Base-by-base conservation (phyloP, 2,888 invertebrate genomes). In the Pammene aurita region DNA sequence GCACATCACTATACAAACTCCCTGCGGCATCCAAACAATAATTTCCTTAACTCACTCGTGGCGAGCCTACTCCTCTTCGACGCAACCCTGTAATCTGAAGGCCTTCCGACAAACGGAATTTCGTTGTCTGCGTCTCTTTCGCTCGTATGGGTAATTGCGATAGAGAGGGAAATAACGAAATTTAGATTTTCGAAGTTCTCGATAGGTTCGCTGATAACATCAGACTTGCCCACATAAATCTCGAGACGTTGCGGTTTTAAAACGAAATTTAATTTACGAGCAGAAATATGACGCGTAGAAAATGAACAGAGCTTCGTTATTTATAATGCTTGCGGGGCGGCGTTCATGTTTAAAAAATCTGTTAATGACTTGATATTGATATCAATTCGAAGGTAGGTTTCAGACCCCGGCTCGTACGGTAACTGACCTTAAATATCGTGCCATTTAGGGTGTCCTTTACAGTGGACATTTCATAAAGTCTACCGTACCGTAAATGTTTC, bases 161-260 rank as follows among this genome's bases (percentile, higher is more conserved):
- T 26, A 26, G 26, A 26, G 26, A 26, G 26, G 4, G 2, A 4
- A 26, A 26, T 4, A 4, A 26, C 26, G 26, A 26, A 26, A n/a
- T n/a, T n/a, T n/a, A n/a, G n/a, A n/a, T n/a, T n/a, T n/a, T n/a
- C 26, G 26, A 26, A 26, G 26, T 26, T 26, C 26, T 1, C 26
- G 26, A 4, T 26, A 26, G 69, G 64, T 72, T 71, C 71, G 73
- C 72, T 71, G 61, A 72, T 73, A 71, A 72, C 71, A 72, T 60
- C 68, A 11, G 74, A 44, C 68, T 62, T 52, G 60, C 63, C 70
- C 71, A 71, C 66, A 73, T 76, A 75, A 75, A 75, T 76, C 75
- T 72, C 56, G 61, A 61, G 66, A 71, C 64, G 74, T 62, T 61
- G 71, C 61, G 71, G 63, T 73, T 69, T 72, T 67, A 74, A 71